A percentile compares a stretch with the other conserved stretches of the same genome.
Evolutionary conservation across 64 coral and sea anemone genomes (phyloP).

Genomic region (Orbicella faveolata): DNA sequence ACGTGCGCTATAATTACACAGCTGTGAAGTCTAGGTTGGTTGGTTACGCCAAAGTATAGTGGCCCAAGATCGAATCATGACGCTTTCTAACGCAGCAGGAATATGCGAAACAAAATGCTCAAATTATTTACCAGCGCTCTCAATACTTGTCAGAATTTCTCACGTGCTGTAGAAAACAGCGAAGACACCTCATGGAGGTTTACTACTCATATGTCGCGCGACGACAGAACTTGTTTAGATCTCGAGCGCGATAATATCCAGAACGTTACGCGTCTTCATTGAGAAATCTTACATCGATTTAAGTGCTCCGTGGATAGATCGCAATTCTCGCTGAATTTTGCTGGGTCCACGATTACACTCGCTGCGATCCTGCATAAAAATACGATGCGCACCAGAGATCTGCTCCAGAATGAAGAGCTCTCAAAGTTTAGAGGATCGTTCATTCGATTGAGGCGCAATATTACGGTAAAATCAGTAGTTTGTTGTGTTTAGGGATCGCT

Average conservation of each 20-base stretch:
- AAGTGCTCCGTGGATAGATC: background rate
- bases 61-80: background rate
- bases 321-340: background rate
- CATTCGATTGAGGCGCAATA: background rate
- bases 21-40: background rate
- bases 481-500: constrained; percentile 9
- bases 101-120: background rate
- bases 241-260: background rate
- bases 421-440: background rate
- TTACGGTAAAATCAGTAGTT: background rate
- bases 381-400: background rate
- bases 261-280: background rate
- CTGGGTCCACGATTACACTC: background rate
- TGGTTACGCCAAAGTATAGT: background rate
- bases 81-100: constrained; percentile 16
- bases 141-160: background rate
- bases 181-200: background rate
- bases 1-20: constrained; percentile 15
- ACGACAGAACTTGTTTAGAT: background rate
- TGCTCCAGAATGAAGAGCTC: background rate
- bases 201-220: background rate
- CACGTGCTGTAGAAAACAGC: background rate
- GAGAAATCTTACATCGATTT: background rate
- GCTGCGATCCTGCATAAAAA: constrained; percentile 5
- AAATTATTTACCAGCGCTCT: background rate